Base-by-base conservation (phyloP, 1,140 invertebrate genomes). In the Anastrepha ludens region DNA sequence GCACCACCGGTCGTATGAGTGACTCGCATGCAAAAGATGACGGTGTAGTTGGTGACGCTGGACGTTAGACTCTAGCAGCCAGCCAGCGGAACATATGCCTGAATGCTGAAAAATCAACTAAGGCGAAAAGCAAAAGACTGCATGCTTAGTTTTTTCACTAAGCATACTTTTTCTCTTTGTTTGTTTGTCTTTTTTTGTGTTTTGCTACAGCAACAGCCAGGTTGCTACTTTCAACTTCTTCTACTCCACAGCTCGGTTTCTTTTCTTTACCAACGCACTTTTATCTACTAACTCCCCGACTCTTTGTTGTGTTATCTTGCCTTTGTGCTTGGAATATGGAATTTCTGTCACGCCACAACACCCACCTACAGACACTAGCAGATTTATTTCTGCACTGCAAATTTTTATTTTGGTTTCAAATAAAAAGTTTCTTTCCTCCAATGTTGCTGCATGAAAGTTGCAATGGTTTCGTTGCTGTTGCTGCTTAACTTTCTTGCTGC, bases 351-450 rank as follows among this genome's bases (percentile, higher is more conserved):
- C 74, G n/a, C 74, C 74, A 58, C n/a, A 58, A 58, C 74, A 81
- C 74, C 74, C 74, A 55, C 47, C 13, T 47, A 81, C 6, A 11
- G 8, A 7, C n/a, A 20, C 8, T 29, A 9, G 17, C 6, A 55
- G 47, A 13, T 81, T 81, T 81, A 13, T 81, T 81, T 81, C 74
- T 81, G 74, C 74, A 81, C 20, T 81, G 74, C 74, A 81, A 81
- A 81, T 81, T 81, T 67, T 81, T 29, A 13, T 11, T 20, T 55
- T 81, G 29, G 44, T 81, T 58, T 50, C 17, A 81, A 20, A n/a
- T 55, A n/a, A 29, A 81, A 81, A 3, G 15, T 5, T 62, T 29
- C 29, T 29, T 29, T 29, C 13, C 17, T 4, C 20, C 55, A 3
- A 55, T 81, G 44, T 20, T 81, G 17, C 50, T 5, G 2, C n/a